phyloP scores from a whole-genome alignment of 23 tunicate species.

The Trididemnum miniatum region DNA sequence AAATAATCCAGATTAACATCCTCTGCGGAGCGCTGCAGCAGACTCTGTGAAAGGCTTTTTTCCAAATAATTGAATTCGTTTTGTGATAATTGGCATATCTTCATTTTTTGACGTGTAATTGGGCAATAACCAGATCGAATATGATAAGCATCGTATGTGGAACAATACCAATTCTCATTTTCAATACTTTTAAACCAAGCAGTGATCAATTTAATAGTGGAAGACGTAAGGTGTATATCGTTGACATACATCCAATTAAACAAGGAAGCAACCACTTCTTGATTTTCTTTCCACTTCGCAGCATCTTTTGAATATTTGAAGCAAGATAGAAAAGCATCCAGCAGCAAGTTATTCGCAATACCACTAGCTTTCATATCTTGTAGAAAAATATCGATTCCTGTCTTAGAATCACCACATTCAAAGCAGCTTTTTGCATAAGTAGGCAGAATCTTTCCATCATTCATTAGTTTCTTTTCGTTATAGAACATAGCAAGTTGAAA shows the following conservation, averaged over 20 bases:
- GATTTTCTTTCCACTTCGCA: slow-evolving; percentile 6
- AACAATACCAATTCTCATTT: background rate
- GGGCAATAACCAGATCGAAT: background rate
- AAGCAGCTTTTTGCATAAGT: background rate
- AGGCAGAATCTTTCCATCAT: background rate
- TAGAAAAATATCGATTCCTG: background rate
- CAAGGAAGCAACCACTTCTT: background rate
- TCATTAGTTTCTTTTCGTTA: background rate
- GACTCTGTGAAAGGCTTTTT: background rate
- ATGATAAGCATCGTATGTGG: background rate
- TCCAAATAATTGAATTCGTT: background rate
- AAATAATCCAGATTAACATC: background rate
- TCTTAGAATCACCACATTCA: background rate
- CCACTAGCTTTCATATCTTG: background rate
- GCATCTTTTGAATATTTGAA: background rate
- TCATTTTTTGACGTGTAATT: background rate
- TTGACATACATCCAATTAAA: slow-evolving; percentile 2
- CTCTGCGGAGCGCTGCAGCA: background rate
- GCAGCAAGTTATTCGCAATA: background rate
- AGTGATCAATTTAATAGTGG: background rate
- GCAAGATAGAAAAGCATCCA: background rate
- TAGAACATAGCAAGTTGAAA: background rate
- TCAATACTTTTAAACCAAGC: background rate
- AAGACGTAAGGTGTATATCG: background rate
- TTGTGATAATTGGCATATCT: background rate